phyloP scores from a whole-genome alignment of 2,888 invertebrate species.

The Eupithecia tripunctaria region DNA sequence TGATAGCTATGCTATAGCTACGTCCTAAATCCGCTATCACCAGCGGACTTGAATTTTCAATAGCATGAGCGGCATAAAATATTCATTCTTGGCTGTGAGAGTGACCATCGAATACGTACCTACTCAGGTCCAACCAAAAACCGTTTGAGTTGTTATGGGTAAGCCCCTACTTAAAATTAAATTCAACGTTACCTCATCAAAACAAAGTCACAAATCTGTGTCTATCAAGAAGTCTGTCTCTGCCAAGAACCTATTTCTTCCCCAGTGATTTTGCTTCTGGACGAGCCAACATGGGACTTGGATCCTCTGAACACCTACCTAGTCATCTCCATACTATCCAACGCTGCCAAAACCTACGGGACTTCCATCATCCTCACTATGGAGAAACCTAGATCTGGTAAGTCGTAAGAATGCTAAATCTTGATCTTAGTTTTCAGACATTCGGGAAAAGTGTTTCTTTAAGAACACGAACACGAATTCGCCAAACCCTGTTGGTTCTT shows the following conservation, averaged over 20 bases:
- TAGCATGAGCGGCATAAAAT: not conserved
- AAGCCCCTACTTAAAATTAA: not conserved
- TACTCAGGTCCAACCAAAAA: not conserved
- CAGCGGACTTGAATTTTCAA: not conserved
- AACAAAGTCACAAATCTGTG: not conserved
- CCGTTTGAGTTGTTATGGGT: not conserved
- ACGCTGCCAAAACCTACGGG: slow-evolving; percentile 94
- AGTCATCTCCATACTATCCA: slow-evolving; percentile 96
- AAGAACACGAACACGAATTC: no score
- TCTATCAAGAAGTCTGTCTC: not conserved
- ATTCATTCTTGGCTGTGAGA: not conserved
- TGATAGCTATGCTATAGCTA: no score
- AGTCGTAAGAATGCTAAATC: slow-evolving; percentile 4
- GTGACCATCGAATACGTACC: not conserved
- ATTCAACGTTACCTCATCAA: no score
- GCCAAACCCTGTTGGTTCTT: not conserved
- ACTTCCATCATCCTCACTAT: slow-evolving; percentile 95
- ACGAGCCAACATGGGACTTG: slow-evolving; percentile 97
- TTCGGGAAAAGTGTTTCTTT: not conserved
- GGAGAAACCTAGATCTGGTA: slow-evolving; percentile 93
- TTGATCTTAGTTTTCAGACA: not conserved
- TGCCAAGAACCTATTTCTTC: slow-evolving; percentile 31
- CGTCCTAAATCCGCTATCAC: not conserved
- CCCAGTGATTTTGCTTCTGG: slow-evolving; percentile 92
- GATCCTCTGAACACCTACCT: slow-evolving; percentile 98